phyloP scores from a whole-genome alignment of 2,797 vertebrate species.

The Pseudochromis fuscus region DNA sequence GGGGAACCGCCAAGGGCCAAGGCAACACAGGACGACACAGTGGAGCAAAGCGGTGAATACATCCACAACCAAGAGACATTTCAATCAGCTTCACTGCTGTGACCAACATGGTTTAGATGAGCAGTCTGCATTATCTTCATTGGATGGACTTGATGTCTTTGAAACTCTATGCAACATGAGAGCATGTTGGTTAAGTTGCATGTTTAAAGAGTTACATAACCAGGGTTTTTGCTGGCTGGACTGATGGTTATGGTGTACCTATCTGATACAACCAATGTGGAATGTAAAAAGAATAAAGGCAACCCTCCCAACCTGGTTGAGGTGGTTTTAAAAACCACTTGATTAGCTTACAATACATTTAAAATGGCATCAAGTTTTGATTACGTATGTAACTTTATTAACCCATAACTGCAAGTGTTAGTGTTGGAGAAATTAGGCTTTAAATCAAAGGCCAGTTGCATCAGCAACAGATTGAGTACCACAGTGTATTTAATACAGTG shows the following conservation, averaged over 20 bases:
- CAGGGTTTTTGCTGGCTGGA: not conserved
- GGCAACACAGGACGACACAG: constrained; percentile 69
- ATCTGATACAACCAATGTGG: not conserved
- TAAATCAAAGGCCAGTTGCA: not conserved
- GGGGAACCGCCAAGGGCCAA: constrained; percentile 69
- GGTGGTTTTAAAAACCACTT: not conserved
- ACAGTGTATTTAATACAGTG: constrained; percentile 8
- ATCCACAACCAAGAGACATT: constrained; percentile 4
- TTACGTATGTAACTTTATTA: not conserved
- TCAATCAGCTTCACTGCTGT: not conserved
- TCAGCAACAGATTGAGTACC: constrained; percentile 4
- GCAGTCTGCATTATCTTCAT: not conserved
- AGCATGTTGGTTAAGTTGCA: constrained; percentile 19
- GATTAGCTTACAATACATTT: not conserved
- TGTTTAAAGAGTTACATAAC: constrained; percentile 10
- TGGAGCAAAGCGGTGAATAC: constrained; percentile 73
- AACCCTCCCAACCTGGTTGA: not conserved
- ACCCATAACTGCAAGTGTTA: no score
- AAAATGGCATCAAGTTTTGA: constrained; percentile 11
- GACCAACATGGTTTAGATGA: constrained; percentile 11
- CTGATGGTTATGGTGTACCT: not conserved
- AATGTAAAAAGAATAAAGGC: not conserved
- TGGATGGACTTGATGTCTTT: not conserved
- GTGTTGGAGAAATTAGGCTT: constrained; percentile 7
- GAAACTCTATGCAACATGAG: not conserved